phyloP scores from a whole-genome alignment of 2,888 invertebrate species.

The Platycheirus rosarum region DNA sequence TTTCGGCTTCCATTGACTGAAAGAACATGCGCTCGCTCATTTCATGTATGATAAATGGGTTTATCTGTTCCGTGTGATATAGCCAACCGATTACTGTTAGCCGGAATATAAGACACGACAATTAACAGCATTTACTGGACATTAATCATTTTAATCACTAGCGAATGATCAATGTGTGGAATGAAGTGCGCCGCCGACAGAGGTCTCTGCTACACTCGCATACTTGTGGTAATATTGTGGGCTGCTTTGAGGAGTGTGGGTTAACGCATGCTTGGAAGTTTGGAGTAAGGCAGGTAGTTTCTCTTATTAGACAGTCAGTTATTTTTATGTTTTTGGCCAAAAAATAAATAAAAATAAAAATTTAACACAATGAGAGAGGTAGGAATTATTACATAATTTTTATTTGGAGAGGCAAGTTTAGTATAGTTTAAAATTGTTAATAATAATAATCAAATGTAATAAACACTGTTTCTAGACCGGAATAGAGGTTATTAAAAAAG shows the following conservation, averaged over 20 bases:
- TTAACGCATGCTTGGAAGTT: conserved; percentile 32
- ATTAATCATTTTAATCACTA: conserved; percentile 73
- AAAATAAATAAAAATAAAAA: no score
- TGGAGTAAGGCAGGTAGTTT: neutral
- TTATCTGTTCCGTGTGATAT: conserved; percentile 66
- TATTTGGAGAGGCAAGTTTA: no score
- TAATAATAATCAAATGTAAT: no score
- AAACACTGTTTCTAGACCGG: no score
- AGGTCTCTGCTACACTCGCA: conserved; percentile 19
- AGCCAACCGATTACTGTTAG: conserved; percentile 68
- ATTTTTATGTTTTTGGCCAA: no score
- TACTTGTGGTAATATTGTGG: neutral
- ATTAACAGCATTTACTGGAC: conserved; percentile 73
- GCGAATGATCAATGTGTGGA: conserved; percentile 57
- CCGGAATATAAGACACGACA: conserved; percentile 74
- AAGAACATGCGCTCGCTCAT: conserved; percentile 47
- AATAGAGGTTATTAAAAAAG: no score
- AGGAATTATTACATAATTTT: no score
- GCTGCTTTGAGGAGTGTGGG: no score
- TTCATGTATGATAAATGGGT: conserved; percentile 65
- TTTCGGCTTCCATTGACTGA: conserved; percentile 66
- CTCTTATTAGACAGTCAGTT: no score
- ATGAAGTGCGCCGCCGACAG: conserved; percentile 14
- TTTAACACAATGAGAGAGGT: no score
- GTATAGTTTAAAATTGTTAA: no score